Percentiles rank a stretch among this genome's conserved stretches.
Conservation (phyloP, 2,113 vertebrate species). For the Strigops habroptila region DNA sequence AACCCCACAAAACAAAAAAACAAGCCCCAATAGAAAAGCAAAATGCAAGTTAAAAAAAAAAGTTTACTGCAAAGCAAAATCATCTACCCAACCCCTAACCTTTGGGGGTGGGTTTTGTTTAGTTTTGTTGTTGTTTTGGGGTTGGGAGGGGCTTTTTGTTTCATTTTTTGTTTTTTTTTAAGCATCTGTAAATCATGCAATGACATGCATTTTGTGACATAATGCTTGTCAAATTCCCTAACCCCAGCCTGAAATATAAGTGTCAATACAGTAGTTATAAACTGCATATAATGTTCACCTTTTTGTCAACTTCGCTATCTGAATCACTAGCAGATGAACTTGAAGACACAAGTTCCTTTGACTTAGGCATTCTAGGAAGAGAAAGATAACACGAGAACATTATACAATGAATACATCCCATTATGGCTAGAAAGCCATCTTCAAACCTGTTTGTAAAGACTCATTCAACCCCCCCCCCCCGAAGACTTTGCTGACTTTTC, state of each 20-base stretch:
- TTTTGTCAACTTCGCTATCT: constrained; percentile 91
- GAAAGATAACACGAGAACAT: constrained; percentile 8
- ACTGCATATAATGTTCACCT: constrained; percentile 74
- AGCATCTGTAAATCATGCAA: neutral
- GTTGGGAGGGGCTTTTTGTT: neutral
- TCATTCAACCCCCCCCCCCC: neutral
- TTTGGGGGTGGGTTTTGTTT: neutral
- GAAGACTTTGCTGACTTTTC: neutral
- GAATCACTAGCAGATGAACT: constrained; percentile 91
- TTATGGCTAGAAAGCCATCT: neutral
- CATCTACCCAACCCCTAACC: neutral
- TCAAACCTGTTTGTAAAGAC: neutral
- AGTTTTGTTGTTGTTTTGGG: neutral
- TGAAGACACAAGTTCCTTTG: constrained; percentile 91
- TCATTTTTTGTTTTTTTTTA: neutral
- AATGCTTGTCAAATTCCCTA: neutral
- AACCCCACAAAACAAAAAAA: too few species aligned
- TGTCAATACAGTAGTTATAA: neutral
- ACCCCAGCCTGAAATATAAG: neutral
- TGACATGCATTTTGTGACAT: neutral
- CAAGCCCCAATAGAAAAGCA: neutral
- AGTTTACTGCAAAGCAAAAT: neutral
- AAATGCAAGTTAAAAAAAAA: neutral
- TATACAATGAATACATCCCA: neutral
- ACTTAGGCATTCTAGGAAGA: constrained; percentile 89